Evolutionary conservation across 2,888 invertebrate genomes (phyloP), one percentile per base, ranked within the genome.

Genomic region (Taphrorychus bicolor): DNA sequence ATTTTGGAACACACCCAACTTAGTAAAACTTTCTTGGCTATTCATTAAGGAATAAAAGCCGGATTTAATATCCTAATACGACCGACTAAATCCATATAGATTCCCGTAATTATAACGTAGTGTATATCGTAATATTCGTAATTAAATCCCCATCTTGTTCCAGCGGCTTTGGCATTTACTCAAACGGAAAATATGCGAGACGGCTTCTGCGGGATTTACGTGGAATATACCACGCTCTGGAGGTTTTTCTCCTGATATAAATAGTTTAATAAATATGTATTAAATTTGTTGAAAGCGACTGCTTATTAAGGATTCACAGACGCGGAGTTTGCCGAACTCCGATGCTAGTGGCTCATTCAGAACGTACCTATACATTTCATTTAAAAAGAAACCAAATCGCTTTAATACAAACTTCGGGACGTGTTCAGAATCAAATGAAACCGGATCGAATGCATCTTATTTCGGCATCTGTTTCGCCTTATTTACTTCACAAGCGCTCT

Each of bases 51-150:
- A 59, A 64, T 60, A 59, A 60, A 60, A 24, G 45, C 58, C 3
- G 60, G 56, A 41, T 56, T 63, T 68, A 68, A 68, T 64, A 64
- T 67, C 67, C 32, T 58, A 67, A 67, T 65, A 64, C 76, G 78
- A 75, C 71, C 78, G 77, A 78, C 76, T 78, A 80, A 80, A 80
- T 81, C 80, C 79, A 80, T 81, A 81, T 80, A 79, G 81, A 81
- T 81, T 80, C 78, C 75, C 78, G 75, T 81, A 81, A 81, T 81
- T 80, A 81, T 80, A 80, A 80, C 80, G 79, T 80, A 79, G 32
- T 79, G 79, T 79, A 80, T 80, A 78, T 79, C 76, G 80, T 80
- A 80, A 68, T 69, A 60, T 69, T 69, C 65, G 64, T 69, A 69
- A 82, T 82, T 82, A 82, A 81, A 82, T 82, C 78, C 80, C 78